These are phyloP conservation scores for Apodemus sylvaticus DNA, from an alignment of 2,113 vertebrate genomes.

Conservation along the genomic window DNA sequence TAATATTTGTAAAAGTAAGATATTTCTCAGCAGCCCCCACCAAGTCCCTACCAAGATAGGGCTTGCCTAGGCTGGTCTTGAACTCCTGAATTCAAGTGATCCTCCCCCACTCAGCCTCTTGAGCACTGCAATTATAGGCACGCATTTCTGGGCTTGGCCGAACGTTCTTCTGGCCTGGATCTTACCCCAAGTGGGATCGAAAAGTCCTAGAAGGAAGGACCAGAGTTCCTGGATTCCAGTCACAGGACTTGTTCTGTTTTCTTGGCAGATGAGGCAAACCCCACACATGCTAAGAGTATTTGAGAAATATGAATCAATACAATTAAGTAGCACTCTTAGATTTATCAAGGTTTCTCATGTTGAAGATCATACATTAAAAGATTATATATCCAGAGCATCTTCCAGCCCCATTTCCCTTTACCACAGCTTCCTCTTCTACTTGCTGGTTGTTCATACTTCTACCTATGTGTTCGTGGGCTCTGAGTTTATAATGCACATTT, in stretches of 20 bases:
- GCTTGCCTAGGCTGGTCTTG: not conserved
- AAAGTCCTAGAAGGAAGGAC: not conserved
- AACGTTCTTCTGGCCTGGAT: not conserved
- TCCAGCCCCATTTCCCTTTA: slow-evolving; percentile 30
- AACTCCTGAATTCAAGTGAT: not conserved
- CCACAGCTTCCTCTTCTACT: not conserved
- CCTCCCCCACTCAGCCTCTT: not conserved
- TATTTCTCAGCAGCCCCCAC: not conserved
- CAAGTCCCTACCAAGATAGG: not conserved
- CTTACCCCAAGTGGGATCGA: not conserved
- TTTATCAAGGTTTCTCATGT: not conserved
- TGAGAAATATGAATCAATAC: slow-evolving; percentile 31
- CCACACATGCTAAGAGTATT: not conserved
- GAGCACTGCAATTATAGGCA: not conserved
- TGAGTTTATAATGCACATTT: not conserved
- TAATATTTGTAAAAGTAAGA: slow-evolving; percentile 29
- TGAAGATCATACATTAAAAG: slow-evolving; percentile 26
- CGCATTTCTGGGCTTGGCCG: fast-evolving
- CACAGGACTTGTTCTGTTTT: not conserved
- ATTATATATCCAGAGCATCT: not conserved
- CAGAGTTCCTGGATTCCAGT: not conserved
- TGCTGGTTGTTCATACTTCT: not conserved
- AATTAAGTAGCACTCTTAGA: not conserved
- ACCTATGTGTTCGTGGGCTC: slow-evolving; percentile 44
- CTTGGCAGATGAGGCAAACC: not conserved